phyloP scores from a whole-genome alignment of 2,888 invertebrate genomes.

The Drosophila neonasuta region DNA sequence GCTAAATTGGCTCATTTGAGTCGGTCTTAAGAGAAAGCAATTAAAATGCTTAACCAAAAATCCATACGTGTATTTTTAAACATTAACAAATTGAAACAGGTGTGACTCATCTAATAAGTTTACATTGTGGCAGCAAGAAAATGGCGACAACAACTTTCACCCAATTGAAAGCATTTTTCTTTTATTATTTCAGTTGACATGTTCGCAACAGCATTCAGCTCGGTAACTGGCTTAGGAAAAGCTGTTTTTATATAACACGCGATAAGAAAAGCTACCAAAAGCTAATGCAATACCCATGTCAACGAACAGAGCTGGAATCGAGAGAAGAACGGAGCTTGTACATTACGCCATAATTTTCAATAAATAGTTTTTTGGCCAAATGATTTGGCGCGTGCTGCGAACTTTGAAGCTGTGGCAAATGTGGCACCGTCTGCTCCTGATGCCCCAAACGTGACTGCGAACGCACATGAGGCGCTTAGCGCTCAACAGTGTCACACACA shows the following conservation, averaged over 20 bases:
- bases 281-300: constrained; percentile 19
- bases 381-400: constrained; percentile 63
- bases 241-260: constrained; percentile 10
- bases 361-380: constrained; percentile 69
- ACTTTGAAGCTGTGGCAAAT: constrained; percentile 43
- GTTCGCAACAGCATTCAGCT: constrained; percentile 26
- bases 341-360: constrained; percentile 73
- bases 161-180: constrained; percentile 41
- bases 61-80: background rate
- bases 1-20: background rate
- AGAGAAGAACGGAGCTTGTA: constrained; percentile 25
- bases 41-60: constrained; percentile 10
- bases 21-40: constrained; percentile 3
- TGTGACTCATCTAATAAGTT: constrained; percentile 29
- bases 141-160: constrained; percentile 30
- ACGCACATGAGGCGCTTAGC: constrained; percentile 51
- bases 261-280: constrained; percentile 19
- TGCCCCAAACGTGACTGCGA: constrained; percentile 68
- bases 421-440: constrained; percentile 70
- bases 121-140: background rate
- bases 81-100: background rate
- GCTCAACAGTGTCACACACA: constrained; percentile 36
- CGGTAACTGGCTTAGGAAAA: constrained; percentile 36
- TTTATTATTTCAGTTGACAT: constrained; percentile 46
- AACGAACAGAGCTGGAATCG: background rate